Conservation (phyloP, 2,797 vertebrate species). For the Capromys pilorides region DNA sequence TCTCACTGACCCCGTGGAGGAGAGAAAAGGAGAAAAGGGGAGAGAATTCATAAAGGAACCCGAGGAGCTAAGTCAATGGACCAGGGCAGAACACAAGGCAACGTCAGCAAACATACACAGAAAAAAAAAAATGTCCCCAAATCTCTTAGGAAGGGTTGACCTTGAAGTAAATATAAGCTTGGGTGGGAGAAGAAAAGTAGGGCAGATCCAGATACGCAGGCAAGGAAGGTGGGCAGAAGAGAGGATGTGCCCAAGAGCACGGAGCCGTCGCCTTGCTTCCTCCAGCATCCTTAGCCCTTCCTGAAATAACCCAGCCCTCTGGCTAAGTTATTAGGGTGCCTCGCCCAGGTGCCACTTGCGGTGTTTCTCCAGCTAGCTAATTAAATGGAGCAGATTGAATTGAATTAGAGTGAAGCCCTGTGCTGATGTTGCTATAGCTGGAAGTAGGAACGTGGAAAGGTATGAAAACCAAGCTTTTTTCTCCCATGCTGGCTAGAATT, state of each 20-base stretch:
- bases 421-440: slow-evolving; percentile 58
- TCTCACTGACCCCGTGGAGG: not conserved
- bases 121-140: not conserved
- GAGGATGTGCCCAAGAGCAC: not conserved
- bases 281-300: slow-evolving; percentile 46
- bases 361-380: slow-evolving; percentile 80
- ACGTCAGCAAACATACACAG: not conserved
- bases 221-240: not conserved
- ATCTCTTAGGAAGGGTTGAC: not conserved
- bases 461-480: slow-evolving; percentile 14
- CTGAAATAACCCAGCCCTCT: slow-evolving; percentile 65
- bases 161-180: not conserved
- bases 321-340: slow-evolving; percentile 73
- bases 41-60: slow-evolving; percentile 7
- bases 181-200: not conserved
- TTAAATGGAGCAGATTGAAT: slow-evolving; percentile 82
- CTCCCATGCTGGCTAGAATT: not conserved
- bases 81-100: not conserved
- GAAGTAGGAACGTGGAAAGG: not conserved
- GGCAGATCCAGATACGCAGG: not conserved
- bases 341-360: slow-evolving; percentile 63
- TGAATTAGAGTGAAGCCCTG: slow-evolving; percentile 74
- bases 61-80: not conserved
- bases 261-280: not conserved
- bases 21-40: not conserved